Evolutionary conservation across 2,113 vertebrate species (phyloP).

Genomic region (Ictidomys tridecemlineatus): DNA sequence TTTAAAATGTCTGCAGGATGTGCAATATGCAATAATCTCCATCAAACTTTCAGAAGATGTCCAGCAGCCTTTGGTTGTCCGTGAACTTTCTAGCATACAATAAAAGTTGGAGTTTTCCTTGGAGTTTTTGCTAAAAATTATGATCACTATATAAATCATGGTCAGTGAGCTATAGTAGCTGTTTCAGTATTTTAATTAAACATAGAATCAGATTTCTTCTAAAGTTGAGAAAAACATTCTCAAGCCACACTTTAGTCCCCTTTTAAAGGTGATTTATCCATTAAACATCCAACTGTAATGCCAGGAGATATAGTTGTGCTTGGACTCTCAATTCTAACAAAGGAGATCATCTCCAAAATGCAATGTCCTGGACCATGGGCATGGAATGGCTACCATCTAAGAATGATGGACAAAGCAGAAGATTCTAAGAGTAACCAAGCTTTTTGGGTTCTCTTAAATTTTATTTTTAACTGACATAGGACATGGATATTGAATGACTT

Average conservation of each 20-base stretch:
- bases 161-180: not conserved
- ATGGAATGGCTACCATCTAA: not conserved
- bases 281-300: not conserved
- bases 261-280: not conserved
- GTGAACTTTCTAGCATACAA: not conserved
- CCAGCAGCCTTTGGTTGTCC: not conserved
- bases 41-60: not conserved
- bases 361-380: not conserved
- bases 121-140: not conserved
- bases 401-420: not conserved
- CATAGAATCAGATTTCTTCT: not conserved
- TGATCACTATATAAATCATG: not conserved
- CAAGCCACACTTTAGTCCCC: not conserved
- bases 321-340: not conserved
- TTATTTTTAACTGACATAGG: constrained; percentile 3
- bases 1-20: not conserved
- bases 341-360: not conserved
- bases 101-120: not conserved
- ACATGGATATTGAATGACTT: constrained; percentile 46
- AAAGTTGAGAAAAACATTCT: not conserved
- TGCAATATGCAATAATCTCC: not conserved
- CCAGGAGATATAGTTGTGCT: not conserved
- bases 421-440: not conserved
- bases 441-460: constrained; percentile 13
- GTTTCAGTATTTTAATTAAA: constrained; percentile 32